Evolutionary conservation across 2,797 vertebrate species (phyloP).

Genomic region (Rallus crepitans): DNA sequence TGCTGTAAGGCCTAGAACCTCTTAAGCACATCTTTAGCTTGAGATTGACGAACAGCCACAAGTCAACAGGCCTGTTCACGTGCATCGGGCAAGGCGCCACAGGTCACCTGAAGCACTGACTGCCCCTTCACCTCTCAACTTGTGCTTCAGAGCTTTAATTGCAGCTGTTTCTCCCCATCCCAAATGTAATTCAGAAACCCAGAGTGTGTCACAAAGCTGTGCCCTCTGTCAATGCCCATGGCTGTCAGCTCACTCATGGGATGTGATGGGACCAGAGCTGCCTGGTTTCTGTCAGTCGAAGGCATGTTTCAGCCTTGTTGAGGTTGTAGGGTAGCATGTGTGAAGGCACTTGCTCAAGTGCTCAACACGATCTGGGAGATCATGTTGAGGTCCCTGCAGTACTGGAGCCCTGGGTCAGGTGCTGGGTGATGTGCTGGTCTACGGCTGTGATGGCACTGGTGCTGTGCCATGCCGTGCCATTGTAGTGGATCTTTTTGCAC

Average conservation of each 20-base stretch:
- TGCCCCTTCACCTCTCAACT: neutral
- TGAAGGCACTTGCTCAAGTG: neutral
- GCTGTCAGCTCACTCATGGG: neutral
- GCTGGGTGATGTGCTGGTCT: neutral
- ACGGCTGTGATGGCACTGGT: accelerated
- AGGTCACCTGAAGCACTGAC: neutral
- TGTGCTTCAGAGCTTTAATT: neutral
- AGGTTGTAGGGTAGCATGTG: neutral
- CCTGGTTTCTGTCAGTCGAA: neutral
- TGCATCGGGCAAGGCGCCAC: neutral
- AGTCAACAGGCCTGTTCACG: neutral
- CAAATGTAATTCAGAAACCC: neutral
- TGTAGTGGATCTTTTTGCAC: neutral
- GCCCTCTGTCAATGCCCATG: neutral
- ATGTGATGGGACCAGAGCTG: neutral
- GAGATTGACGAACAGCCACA: neutral
- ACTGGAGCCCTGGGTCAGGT: neutral
- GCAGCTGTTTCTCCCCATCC: neutral
- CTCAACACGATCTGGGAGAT: neutral
- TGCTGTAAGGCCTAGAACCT: neutral
- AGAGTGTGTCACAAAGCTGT: neutral
- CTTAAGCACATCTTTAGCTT: neutral
- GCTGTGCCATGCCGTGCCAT: neutral
- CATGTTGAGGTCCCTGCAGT: neutral
- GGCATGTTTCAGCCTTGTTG: neutral